Evolutionary conservation across 1,140 invertebrate genomes (phyloP).

Genomic region (Elymnias hypermnestra): DNA sequence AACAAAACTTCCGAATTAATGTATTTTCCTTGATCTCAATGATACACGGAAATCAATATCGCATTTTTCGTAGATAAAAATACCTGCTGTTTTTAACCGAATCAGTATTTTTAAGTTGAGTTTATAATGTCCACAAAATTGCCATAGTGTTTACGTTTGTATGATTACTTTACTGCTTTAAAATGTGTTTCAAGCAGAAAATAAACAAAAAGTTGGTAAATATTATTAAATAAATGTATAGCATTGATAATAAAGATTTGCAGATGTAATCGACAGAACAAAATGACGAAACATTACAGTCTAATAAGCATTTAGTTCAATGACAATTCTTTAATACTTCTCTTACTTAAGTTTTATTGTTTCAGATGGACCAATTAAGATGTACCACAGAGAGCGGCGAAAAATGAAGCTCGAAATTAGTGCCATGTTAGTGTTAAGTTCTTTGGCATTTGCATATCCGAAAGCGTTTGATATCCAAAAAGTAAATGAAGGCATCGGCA

Average conservation of each 20-base stretch:
- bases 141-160: no score
- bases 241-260: constrained; percentile 2
- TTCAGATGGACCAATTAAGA: constrained; percentile 49
- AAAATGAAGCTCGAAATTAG: constrained; percentile 42
- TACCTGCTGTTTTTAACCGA: no score
- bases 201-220: not conserved
- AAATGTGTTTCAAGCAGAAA: no score
- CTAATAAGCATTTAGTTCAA: constrained; percentile 19
- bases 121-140: no score
- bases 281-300: constrained; percentile 16
- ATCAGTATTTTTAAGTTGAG: no score
- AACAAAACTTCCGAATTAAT: no score
- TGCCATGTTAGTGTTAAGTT: constrained; percentile 38
- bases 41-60: no score
- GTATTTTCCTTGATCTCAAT: no score
- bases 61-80: no score
- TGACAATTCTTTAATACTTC: constrained; percentile 7
- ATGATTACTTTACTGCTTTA: no score
- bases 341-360: constrained; percentile 21
- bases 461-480: constrained; percentile 37
- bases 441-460: constrained; percentile 18
- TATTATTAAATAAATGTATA: not conserved
- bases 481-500: constrained; percentile 20
- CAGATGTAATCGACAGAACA: constrained; percentile 2
- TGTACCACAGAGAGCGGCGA: constrained; percentile 50